Evolutionary conservation across 2,888 invertebrate genomes (phyloP), one percentile per base, ranked within the genome.

Genomic region (Trisateles emortualis): DNA sequence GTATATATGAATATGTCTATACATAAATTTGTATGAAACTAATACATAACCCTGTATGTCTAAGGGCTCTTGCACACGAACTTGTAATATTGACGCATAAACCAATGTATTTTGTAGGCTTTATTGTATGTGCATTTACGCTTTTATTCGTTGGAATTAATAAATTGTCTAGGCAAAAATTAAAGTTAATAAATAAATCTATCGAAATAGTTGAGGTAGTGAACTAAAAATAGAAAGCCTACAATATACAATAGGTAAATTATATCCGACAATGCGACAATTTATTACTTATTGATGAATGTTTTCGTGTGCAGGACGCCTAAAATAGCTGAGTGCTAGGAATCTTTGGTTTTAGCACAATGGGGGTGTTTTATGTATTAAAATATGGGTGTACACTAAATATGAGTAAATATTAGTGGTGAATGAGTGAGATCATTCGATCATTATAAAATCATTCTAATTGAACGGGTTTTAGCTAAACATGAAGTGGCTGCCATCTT

Each of bases 261-360:
- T n/a, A 19, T 36, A 36, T 1, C 19, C 39, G 2, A 8, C 39
- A 39, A 19, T 39, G 26, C 26, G 26, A 26, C 5, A 10, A n/a
- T 39, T 39, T 8, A 16, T n/a, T 17, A 36, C n/a, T 16, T 5
- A 13, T 9, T 16, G 19, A 17, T 36, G 14, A 35, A 8, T 13
- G 39, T n/a, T 41, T 39, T 44, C 17, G 39, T 58, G 56, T 68
- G 53, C 42, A 58, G 29, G 38, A 56, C 46, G 52, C 51, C 22
- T 59, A 50, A 44, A 40, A 46, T 40, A 40, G 67, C 69, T 75
- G 68, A 76, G 77, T 79, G 83, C 81, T 80, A 81, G 78, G 79
- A 77, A 75, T 77, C 50, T 64, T 69, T 65, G 66, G 64, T 65
- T 78, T 78, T 78, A 76, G 67, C 82, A 82, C 76, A 70, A 63